phyloP scores from a whole-genome alignment of 2,888 invertebrate genomes.

The Apotomis turbidana region DNA sequence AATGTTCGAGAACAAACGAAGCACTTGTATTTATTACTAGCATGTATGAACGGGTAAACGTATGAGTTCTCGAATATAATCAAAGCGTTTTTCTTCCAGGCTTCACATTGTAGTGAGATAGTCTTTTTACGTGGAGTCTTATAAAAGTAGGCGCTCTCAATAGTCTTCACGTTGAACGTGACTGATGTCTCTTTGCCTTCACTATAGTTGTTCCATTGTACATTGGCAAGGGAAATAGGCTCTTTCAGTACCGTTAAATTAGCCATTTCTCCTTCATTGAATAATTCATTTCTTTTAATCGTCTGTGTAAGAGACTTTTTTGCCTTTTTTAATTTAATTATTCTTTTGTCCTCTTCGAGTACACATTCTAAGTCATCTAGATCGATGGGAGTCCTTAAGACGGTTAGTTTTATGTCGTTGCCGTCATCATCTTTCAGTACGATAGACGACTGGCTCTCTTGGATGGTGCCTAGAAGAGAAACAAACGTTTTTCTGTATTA shows the following conservation, averaged over 20 bases:
- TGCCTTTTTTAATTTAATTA: slow-evolving; percentile 16
- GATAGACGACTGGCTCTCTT: slow-evolving; percentile 61
- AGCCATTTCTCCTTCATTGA: slow-evolving; percentile 37
- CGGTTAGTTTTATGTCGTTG: slow-evolving; percentile 55
- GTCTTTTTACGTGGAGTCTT: slow-evolving; percentile 44
- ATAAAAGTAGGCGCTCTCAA: slow-evolving; percentile 46
- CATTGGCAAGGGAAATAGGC: slow-evolving; percentile 58
- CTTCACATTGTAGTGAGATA: slow-evolving; percentile 44
- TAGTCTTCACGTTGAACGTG: slow-evolving; percentile 56
- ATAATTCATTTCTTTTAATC: slow-evolving; percentile 29
- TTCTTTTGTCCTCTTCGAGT: slow-evolving; percentile 44
- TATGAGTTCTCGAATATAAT: slow-evolving; percentile 64
- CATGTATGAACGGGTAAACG: slow-evolving; percentile 69
- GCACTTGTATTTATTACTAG: slow-evolving; percentile 68
- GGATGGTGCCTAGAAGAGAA: slow-evolving; percentile 69
- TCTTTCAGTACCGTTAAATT: slow-evolving; percentile 56
- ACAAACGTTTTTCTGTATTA: slow-evolving; percentile 21
- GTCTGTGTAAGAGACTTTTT: neutral
- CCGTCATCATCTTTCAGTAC: slow-evolving; percentile 64
- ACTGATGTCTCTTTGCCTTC: slow-evolving; percentile 45
- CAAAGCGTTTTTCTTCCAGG: slow-evolving; percentile 64
- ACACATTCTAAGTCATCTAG: slow-evolving; percentile 56
- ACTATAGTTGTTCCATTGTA: slow-evolving; percentile 48
- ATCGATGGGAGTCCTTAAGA: slow-evolving; percentile 63
- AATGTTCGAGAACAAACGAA: slow-evolving; percentile 61